These are phyloP conservation scores for Ctenopoma multispine DNA, from an alignment of 2,797 vertebrate genomes.

Conservation along the genomic window DNA sequence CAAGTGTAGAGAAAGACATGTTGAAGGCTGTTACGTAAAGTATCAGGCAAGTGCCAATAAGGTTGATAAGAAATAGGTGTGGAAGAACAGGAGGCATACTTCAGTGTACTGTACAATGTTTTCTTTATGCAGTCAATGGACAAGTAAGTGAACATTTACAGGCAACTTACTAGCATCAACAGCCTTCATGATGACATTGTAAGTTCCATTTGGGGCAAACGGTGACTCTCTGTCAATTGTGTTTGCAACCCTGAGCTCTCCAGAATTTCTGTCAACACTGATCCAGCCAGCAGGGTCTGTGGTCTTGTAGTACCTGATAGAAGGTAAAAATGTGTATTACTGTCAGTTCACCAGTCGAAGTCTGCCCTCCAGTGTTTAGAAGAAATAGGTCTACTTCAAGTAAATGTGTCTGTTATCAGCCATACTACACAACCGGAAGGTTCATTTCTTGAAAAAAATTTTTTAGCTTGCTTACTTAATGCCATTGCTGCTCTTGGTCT, in stretches of 20 bases:
- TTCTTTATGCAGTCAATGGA: neutral
- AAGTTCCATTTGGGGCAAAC: slow-evolving; percentile 80
- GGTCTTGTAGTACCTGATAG: slow-evolving; percentile 83
- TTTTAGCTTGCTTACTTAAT: slow-evolving; percentile 81
- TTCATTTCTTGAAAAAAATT: neutral
- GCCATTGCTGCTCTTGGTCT: slow-evolving; percentile 83
- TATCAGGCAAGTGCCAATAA: neutral
- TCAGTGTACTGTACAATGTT: neutral
- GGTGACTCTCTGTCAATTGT: slow-evolving; percentile 87
- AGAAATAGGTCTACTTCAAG: slow-evolving; percentile 9
- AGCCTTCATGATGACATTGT: slow-evolving; percentile 79
- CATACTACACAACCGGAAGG: neutral
- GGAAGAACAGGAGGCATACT: neutral
- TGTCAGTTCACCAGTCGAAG: slow-evolving; percentile 32
- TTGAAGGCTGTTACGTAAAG: neutral
- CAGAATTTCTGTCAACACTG: slow-evolving; percentile 79
- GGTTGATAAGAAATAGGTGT: neutral
- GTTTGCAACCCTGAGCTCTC: slow-evolving; percentile 86
- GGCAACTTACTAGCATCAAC: slow-evolving; percentile 79
- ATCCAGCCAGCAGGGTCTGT: slow-evolving; percentile 87
- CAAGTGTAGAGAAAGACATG: neutral
- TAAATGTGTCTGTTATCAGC: neutral
- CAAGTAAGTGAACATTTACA: neutral
- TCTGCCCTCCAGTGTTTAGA: slow-evolving; percentile 55
- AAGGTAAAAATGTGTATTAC: slow-evolving; percentile 25